These are phyloP conservation scores for Poecile montanus DNA, from an alignment of 2,797 vertebrate species.

Conservation along the genomic window DNA sequence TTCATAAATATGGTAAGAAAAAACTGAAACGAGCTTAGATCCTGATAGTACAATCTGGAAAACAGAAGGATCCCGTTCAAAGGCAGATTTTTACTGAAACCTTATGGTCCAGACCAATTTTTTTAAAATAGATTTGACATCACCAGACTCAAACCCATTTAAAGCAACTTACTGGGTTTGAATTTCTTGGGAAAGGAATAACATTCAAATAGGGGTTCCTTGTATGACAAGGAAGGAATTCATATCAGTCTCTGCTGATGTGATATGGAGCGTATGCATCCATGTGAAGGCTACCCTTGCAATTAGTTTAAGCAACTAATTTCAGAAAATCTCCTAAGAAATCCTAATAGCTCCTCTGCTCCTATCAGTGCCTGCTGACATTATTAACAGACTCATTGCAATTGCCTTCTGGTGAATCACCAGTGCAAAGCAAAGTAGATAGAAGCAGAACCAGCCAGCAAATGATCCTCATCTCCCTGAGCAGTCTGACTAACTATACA, in stretches of 20 bases:
- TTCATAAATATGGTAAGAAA: neutral
- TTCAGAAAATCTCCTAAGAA: conserved; percentile 7
- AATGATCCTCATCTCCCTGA: neutral
- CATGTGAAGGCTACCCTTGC: neutral
- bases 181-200: neutral
- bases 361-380: neutral
- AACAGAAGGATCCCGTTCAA: neutral
- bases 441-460: neutral
- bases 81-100: neutral
- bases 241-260: accelerated
- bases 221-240: neutral
- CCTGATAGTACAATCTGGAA: neutral
- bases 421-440: neutral
- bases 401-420: conserved; percentile 20
- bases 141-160: neutral
- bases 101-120: neutral
- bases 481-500: neutral
- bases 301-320: neutral
- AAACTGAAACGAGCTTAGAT: neutral
- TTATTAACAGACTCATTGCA: neutral
- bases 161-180: neutral
- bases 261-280: accelerated
- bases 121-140: neutral
- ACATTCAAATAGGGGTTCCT: neutral
- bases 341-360: neutral